Conservation (phyloP, 2,888 invertebrate species). For the Erpobdella octoculata region DNA sequence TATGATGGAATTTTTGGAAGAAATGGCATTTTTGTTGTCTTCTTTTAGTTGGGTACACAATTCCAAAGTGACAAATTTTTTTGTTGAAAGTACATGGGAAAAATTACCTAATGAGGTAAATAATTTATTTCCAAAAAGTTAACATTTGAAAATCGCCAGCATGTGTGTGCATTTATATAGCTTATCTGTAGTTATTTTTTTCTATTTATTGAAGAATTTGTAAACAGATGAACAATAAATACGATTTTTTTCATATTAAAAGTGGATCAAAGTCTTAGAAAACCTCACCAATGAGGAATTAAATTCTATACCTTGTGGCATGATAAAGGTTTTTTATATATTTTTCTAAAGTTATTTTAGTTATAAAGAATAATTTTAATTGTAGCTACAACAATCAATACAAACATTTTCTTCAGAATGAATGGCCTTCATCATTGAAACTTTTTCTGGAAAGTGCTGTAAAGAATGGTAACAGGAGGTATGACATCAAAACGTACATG, state of each 20-base stretch:
- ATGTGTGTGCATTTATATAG: no score
- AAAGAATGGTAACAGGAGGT: not conserved
- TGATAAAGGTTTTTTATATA: slow-evolving; percentile 34
- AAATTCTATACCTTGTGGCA: slow-evolving; percentile 39
- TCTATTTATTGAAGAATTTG: no score
- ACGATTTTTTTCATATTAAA: slow-evolving; percentile 32
- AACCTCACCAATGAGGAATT: slow-evolving; percentile 38
- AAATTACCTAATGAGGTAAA: slow-evolving; percentile 41
- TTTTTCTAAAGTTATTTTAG: not conserved
- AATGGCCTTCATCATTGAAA: slow-evolving; percentile 19
- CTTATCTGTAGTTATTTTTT: no score
- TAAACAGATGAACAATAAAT: no score
- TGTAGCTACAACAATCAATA: no score
- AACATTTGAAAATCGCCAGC: no score
- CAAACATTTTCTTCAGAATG: slow-evolving; percentile 19
- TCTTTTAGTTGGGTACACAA: slow-evolving; percentile 43
- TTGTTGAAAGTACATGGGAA: slow-evolving; percentile 39
- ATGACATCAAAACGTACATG: not conserved
- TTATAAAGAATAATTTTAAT: not conserved
- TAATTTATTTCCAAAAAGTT: not conserved
- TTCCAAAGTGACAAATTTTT: slow-evolving; percentile 44
- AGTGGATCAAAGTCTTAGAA: slow-evolving; percentile 40
- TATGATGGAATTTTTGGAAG: not conserved
- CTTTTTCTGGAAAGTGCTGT: not conserved
- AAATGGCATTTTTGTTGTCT: slow-evolving; percentile 28